Evolutionary conservation across 2,888 invertebrate genomes (phyloP), one percentile per base, ranked within the genome.

Genomic region (Idaea dimidiata): DNA sequence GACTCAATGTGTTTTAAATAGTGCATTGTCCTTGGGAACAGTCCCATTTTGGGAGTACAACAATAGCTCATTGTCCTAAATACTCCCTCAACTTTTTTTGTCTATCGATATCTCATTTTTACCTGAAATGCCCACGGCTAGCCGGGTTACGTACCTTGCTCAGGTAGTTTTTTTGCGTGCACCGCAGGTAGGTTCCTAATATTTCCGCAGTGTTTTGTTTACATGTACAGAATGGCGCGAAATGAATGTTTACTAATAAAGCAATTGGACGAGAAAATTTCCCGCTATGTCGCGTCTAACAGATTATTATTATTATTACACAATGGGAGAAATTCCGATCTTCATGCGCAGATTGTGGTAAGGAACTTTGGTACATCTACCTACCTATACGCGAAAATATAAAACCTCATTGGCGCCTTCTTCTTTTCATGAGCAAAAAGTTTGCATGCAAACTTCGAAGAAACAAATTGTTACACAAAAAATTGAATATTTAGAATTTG

Each of bases 181-280:
- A 71, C 67, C 71, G 65, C 66, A 85, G 86, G 86, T 86, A 87
- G 82, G 76, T 43, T 43, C 43, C 43, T 43, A 43, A 43, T 43
- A 80, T 80, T 82, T 82, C 76, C 74, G 77, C 78, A 78, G 70
- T 83, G 80, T 83, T 86, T 86, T 89, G 87, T 89, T 89, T 88
- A 87, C 88, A 83, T 83, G 78, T 79, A 70, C 70, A 75, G 78
- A 83, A 81, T 87, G 90, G 91, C 89, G 89, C 89, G 89, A 89
- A 89, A 85, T 79, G 72, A 78, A 68, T 89, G 89, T 91, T 89
- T 89, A 90, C 88, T 81, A 87, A 87, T 86, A 84, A 73, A 76
- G 75, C 80, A 74, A 79, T 76, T 76, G 76, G 77, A 79, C 78
- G 75, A 78, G 66, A 75, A 68, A 78, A 84, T 83, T 88, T 86